Evolutionary conservation across 2,797 vertebrate species (phyloP).

Genomic region (Gila robusta): DNA sequence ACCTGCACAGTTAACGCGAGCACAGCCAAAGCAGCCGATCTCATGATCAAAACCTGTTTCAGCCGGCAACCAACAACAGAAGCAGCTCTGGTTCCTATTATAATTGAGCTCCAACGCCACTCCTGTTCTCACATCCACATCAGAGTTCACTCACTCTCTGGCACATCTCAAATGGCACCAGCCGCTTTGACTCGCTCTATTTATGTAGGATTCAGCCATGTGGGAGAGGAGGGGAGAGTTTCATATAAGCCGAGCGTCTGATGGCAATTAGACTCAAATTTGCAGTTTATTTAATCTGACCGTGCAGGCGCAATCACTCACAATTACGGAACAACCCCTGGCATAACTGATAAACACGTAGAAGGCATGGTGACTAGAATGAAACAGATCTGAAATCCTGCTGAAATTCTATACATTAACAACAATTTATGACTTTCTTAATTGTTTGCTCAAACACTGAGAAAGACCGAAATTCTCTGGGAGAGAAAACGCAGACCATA

Average conservation of each 20-base stretch:
- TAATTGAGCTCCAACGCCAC: slow-evolving; percentile 72
- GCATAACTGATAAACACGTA: slow-evolving; percentile 77
- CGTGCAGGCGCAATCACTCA: slow-evolving; percentile 74
- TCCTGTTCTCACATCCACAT: slow-evolving; percentile 80
- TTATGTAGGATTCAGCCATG: slow-evolving; percentile 71
- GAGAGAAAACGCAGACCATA: slow-evolving; percentile 36
- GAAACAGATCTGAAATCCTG: slow-evolving; percentile 46
- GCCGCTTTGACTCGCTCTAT: slow-evolving; percentile 80
- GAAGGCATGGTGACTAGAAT: slow-evolving; percentile 65
- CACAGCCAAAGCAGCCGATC: slow-evolving; percentile 61
- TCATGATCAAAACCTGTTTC: slow-evolving; percentile 70
- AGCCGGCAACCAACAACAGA: slow-evolving; percentile 72
- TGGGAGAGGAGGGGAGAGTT: slow-evolving; percentile 53
- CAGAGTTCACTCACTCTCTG: slow-evolving; percentile 80
- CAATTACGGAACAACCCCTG: slow-evolving; percentile 77
- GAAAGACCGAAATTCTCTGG: not conserved
- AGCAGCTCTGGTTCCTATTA: slow-evolving; percentile 84
- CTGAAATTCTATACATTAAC: slow-evolving; percentile 54
- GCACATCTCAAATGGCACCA: slow-evolving; percentile 80
- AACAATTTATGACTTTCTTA: slow-evolving; percentile 44
- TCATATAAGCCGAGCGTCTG: slow-evolving; percentile 74
- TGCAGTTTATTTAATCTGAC: slow-evolving; percentile 81
- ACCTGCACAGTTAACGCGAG: slow-evolving; percentile 64
- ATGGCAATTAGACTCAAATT: slow-evolving; percentile 77
- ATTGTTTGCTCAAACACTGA: slow-evolving; percentile 56